These are phyloP conservation scores for Hystrix brachyura DNA, from an alignment of 2,113 vertebrate genomes.

Conservation along the genomic window DNA sequence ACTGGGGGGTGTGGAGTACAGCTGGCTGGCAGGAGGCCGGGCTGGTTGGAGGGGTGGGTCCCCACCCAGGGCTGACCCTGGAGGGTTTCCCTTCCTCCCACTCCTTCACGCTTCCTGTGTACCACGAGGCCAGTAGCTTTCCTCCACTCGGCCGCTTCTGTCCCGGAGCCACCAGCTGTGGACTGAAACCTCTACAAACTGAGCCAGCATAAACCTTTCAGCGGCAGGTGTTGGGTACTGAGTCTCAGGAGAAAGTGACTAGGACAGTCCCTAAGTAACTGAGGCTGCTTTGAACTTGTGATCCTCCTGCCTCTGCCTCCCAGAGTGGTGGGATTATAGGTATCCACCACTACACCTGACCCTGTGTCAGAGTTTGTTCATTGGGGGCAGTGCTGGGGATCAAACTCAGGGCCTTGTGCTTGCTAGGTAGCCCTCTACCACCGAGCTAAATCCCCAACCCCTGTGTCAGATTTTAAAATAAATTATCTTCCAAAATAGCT, in stretches of 20 bases:
- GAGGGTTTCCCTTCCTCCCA: background rate
- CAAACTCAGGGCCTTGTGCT: too few species aligned
- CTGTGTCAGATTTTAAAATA: background rate
- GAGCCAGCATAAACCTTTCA: background rate
- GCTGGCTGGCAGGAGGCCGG: too few species aligned
- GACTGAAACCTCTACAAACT: background rate
- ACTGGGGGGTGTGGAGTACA: background rate
- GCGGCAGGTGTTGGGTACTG: background rate
- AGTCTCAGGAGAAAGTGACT: background rate
- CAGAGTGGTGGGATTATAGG: background rate
- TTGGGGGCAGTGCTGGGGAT: too few species aligned
- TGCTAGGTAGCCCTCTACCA: too few species aligned
- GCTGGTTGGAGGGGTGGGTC: too few species aligned
- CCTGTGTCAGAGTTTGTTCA: background rate
- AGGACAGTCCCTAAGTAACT: background rate
- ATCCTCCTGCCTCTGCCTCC: background rate
- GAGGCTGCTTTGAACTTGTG: background rate
- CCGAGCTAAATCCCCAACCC: background rate
- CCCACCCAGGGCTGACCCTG: too few species aligned
- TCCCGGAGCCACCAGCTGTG: background rate
- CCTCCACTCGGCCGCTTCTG: background rate
- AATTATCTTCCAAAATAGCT: constrained; percentile 26
- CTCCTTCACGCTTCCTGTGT: background rate
- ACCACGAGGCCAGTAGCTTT: too few species aligned
- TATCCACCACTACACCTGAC: background rate